Percentiles rank a stretch among this genome's conserved stretches.
phyloP scores from a whole-genome alignment of 2,888 invertebrate genomes.

The Coelopa pilipes region DNA sequence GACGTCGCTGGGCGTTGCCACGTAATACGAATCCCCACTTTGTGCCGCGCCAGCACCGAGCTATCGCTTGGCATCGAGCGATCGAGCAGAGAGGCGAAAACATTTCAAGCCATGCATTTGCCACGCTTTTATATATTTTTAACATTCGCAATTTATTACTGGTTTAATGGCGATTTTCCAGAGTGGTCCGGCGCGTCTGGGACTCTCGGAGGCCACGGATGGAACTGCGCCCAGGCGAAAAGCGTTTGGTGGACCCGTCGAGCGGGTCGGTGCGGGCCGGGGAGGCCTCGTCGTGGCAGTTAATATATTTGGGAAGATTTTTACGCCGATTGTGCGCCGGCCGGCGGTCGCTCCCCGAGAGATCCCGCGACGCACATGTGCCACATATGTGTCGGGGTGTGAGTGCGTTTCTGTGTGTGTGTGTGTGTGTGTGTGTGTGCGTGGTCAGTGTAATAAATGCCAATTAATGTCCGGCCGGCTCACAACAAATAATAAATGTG shows the following conservation, averaged over 20 bases:
- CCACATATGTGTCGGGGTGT: too few relatives aligned
- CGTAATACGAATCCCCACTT: neutral
- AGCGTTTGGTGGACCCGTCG: too few relatives aligned
- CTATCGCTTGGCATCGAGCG: too few relatives aligned
- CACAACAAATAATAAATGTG: constrained; percentile 34
- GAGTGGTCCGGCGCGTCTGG: neutral
- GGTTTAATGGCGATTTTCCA: constrained; percentile 17
- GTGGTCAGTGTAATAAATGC: constrained; percentile 23
- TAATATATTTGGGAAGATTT: constrained; percentile 13
- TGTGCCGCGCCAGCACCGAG: too few relatives aligned
- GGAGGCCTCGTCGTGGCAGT: neutral
- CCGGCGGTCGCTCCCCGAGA: neutral
- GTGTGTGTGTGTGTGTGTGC: neutral
- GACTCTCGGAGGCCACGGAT: neutral
- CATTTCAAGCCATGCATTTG: neutral
- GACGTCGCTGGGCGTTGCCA: neutral
- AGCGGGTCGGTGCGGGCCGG: neutral
- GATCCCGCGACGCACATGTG: neutral
- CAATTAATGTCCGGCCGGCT: constrained; percentile 29
- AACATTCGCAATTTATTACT: constrained; percentile 21
- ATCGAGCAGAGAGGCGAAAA: neutral
- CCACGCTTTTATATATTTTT: constrained; percentile 21
- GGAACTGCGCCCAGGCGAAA: neutral
- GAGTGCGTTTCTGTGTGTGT: neutral
- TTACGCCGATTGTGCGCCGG: constrained; percentile 7